These are phyloP conservation scores for Lycophotia porphyrea DNA, from an alignment of 2,888 invertebrate species.

Conservation along the genomic window DNA sequence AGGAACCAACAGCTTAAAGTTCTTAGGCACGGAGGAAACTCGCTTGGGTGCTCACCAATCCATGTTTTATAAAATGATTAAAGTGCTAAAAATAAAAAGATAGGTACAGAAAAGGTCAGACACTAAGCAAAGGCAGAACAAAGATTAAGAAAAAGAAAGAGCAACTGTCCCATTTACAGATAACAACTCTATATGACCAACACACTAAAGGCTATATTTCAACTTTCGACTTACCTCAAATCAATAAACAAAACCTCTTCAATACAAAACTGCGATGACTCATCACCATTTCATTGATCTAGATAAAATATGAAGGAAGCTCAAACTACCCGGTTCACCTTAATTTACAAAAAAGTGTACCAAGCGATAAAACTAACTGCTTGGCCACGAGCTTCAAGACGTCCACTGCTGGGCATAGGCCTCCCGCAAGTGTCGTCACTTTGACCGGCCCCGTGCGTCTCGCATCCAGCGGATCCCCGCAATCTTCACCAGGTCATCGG, in stretches of 20 bases:
- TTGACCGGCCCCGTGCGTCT: too few species aligned
- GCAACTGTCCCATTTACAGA: background rate
- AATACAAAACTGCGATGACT: slow-evolving; percentile 21
- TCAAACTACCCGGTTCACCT: slow-evolving; percentile 43
- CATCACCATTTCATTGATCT: slow-evolving; percentile 41
- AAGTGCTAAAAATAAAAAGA: background rate
- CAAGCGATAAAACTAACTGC: background rate
- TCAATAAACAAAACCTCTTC: slow-evolving; percentile 43
- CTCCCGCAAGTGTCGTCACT: too few species aligned
- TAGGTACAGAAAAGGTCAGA: background rate
- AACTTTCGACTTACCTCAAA: slow-evolving; percentile 15
- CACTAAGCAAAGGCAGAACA: background rate
- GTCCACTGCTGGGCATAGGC: too few species aligned
- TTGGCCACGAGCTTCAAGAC: background rate
- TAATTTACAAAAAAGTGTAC: slow-evolving; percentile 43
- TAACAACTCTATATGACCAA: background rate
- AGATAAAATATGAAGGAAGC: slow-evolving; percentile 40
- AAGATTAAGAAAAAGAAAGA: background rate
- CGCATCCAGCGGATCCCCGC: too few species aligned
- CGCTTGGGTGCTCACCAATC: too few species aligned
- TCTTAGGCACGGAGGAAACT: too few species aligned
- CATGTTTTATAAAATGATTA: background rate
- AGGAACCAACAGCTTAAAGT: too few species aligned
- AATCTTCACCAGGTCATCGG: too few species aligned
- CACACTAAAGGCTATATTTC: background rate